Evolutionary conservation across 2,797 vertebrate species (phyloP).

Genomic region (Molossus molossus): DNA sequence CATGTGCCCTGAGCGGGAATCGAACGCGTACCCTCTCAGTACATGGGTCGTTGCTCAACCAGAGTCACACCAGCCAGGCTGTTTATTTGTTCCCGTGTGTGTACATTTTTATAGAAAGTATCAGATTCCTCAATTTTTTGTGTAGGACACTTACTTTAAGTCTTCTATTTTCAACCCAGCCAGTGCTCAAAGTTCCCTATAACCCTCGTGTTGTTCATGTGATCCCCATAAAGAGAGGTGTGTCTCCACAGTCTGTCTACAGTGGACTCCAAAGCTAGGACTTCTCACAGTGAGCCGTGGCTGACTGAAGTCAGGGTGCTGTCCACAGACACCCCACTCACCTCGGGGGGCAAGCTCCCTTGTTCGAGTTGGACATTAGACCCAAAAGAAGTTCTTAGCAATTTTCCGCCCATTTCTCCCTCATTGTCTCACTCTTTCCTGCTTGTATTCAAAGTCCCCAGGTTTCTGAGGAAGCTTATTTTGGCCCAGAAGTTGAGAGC

Average conservation of each 20-base stretch:
- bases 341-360: neutral
- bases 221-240: neutral
- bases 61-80: no score
- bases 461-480: neutral
- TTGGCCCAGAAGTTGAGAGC: neutral
- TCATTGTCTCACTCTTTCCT: neutral
- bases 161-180: neutral
- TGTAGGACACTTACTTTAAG: no score
- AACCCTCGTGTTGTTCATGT: neutral
- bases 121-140: neutral
- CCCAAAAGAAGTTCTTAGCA: neutral
- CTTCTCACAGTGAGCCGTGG: neutral
- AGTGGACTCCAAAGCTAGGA: neutral
- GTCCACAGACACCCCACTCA: no score
- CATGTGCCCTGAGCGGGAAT: no score
- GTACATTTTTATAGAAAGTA: neutral
- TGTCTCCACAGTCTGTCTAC: neutral
- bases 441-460: neutral
- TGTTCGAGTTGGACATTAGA: neutral
- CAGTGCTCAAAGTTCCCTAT: neutral
- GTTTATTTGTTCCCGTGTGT: neutral
- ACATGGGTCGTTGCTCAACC: no score
- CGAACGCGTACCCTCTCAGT: no score
- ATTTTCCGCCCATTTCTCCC: neutral
- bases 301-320: neutral